phyloP scores from a whole-genome alignment of 2,888 invertebrate genomes.

The Eupsilia transversa region DNA sequence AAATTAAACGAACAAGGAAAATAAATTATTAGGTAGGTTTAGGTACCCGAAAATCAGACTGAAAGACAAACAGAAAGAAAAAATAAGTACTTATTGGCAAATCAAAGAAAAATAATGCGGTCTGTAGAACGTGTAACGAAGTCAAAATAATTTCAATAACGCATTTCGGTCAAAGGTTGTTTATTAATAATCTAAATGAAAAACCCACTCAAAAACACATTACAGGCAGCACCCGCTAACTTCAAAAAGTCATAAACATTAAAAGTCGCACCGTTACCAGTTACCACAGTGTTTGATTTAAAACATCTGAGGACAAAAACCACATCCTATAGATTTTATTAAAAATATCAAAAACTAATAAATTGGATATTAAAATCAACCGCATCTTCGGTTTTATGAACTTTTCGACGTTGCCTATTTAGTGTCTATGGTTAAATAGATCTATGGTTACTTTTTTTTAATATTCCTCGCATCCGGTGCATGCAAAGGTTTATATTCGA shows the following conservation, averaged over 20 bases:
- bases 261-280: slow-evolving; percentile 73
- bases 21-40: background rate
- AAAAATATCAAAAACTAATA: slow-evolving; percentile 79
- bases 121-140: slow-evolving; percentile 11
- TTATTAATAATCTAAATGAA: slow-evolving; percentile 56
- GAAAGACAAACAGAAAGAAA: background rate
- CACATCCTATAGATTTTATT: slow-evolving; percentile 84
- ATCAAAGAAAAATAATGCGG: slow-evolving; percentile 36
- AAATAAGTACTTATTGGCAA: background rate
- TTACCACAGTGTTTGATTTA: slow-evolving; percentile 79
- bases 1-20: background rate
- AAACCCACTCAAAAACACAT: slow-evolving; percentile 65
- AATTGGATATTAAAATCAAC: slow-evolving; percentile 82
- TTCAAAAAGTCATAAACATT: slow-evolving; percentile 72
- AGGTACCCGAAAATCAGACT: no score
- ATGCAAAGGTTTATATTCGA: slow-evolving; percentile 86
- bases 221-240: slow-evolving; percentile 69
- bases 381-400: slow-evolving; percentile 78
- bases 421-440: slow-evolving; percentile 85
- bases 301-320: slow-evolving; percentile 77
- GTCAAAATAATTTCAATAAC: slow-evolving; percentile 17
- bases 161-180: slow-evolving; percentile 32
- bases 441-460: slow-evolving; percentile 79
- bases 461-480: slow-evolving; percentile 86
- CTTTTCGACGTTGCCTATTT: slow-evolving; percentile 80